Evolutionary conservation across 1,140 invertebrate species (phyloP).

Genomic region (Orchesella cincta): DNA sequence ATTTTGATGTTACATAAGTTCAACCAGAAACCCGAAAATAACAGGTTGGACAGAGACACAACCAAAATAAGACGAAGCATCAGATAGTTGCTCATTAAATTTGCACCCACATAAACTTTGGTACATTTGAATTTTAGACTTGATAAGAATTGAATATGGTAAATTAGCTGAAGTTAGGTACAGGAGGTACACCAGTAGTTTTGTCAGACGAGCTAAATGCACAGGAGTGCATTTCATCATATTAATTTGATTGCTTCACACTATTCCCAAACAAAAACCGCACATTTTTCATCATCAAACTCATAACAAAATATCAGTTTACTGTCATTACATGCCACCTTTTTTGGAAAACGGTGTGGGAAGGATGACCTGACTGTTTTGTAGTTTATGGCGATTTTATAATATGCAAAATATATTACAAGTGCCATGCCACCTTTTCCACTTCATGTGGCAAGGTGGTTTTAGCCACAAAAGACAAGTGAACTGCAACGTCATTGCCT

Average conservation of each 20-base stretch:
- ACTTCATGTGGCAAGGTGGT: neutral
- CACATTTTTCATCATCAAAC: neutral
- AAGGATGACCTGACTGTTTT: neutral
- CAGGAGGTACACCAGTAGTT: too few relatives aligned
- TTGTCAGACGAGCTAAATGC: neutral
- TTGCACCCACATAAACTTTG: too few relatives aligned
- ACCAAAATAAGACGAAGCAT: too few relatives aligned
- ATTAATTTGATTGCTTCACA: neutral
- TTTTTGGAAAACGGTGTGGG: neutral
- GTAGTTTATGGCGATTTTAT: neutral
- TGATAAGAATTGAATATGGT: too few relatives aligned
- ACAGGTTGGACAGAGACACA: too few relatives aligned
- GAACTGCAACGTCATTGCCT: neutral
- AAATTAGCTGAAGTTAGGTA: too few relatives aligned
- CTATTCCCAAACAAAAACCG: neutral
- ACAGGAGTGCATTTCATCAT: conserved; percentile 9
- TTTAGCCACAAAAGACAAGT: neutral
- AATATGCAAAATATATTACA: neutral
- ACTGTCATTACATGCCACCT: neutral
- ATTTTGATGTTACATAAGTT: too few relatives aligned
- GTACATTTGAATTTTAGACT: too few relatives aligned
- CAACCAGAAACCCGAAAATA: too few relatives aligned
- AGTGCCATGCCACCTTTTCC: neutral
- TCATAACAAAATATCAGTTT: neutral
- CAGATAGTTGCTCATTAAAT: too few relatives aligned